Evolutionary conservation across 2,888 invertebrate genomes (phyloP).

Genomic region (Lepidocyrtoides sp.): DNA sequence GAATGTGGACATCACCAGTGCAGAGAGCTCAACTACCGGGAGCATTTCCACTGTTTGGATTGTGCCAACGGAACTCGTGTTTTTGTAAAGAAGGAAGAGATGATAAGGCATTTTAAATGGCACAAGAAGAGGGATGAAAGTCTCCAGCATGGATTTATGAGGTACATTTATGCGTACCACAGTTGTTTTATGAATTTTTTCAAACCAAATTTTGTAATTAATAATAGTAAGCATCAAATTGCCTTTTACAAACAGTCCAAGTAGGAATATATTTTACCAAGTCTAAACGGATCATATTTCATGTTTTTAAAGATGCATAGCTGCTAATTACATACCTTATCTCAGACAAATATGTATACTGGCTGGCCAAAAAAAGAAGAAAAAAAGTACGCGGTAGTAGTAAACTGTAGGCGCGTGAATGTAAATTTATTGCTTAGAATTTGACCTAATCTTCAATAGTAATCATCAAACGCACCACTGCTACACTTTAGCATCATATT

Average conservation of each 20-base stretch:
- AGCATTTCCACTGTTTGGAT: constrained; percentile 97
- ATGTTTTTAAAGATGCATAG: constrained; percentile 27
- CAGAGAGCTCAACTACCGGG: constrained; percentile 95
- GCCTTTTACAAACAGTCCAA: too few relatives aligned
- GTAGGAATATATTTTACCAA: neutral
- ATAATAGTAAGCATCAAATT: too few relatives aligned
- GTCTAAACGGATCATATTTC: constrained; percentile 22
- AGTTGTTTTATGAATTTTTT: neutral
- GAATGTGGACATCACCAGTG: constrained; percentile 93
- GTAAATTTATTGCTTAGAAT: constrained; percentile 35
- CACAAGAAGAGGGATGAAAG: constrained; percentile 99
- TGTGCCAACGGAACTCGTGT: constrained; percentile 91
- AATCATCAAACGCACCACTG: neutral
- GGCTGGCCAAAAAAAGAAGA: neutral
- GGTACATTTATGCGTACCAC: constrained; percentile 86
- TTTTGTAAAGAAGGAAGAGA: constrained; percentile 99
- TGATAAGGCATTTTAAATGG: constrained; percentile 99
- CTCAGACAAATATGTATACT: neutral
- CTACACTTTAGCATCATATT: neutral
- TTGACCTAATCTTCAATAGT: constrained; percentile 25
- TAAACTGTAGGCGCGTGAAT: constrained; percentile 30
- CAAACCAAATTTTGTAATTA: too few relatives aligned
- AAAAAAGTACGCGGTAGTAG: neutral
- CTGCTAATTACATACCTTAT: constrained; percentile 38
- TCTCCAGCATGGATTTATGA: constrained; percentile 97